Evolutionary conservation across 2,797 vertebrate genomes (phyloP).

Genomic region (Poeciliopsis presidionis): DNA sequence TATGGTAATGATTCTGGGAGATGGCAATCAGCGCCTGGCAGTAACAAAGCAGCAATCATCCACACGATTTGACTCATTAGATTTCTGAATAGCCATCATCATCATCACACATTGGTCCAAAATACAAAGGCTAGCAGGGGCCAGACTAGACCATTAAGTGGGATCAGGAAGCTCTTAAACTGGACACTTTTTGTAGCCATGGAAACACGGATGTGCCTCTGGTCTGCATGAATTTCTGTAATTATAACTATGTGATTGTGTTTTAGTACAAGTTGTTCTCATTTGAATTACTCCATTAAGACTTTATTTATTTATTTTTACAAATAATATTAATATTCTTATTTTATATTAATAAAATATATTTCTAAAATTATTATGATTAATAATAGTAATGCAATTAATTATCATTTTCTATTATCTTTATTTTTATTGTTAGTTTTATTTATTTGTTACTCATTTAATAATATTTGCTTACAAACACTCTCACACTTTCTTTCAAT

Average conservation of each 20-base stretch:
- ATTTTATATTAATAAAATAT: neutral
- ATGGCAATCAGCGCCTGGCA: neutral
- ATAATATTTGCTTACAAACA: too few species aligned
- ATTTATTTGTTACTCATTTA: too few species aligned
- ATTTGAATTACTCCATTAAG: neutral
- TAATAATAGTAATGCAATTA: too few species aligned
- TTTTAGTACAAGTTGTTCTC: slow-evolving; percentile 9
- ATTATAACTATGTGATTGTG: slow-evolving; percentile 12
- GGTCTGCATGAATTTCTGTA: slow-evolving; percentile 16
- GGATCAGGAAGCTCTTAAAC: slow-evolving; percentile 13
- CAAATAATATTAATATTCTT: too few species aligned
- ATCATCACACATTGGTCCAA: slow-evolving; percentile 5
- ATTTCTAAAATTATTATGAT: neutral
- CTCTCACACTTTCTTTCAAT: too few species aligned
- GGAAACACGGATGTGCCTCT: slow-evolving; percentile 14
- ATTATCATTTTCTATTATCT: too few species aligned
- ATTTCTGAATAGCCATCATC: slow-evolving; percentile 2
- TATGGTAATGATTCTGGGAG: neutral
- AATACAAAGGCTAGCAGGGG: slow-evolving; percentile 7
- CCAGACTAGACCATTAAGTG: slow-evolving; percentile 13
- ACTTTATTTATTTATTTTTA: neutral
- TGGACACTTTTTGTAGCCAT: slow-evolving; percentile 29
- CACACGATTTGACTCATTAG: slow-evolving; percentile 9
- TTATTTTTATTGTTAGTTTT: too few species aligned
- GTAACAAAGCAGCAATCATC: neutral